A percentile compares a stretch with the other conserved stretches of the same genome.
Evolutionary conservation across 2,797 vertebrate species (phyloP).

Genomic region (Rhinoraja longicauda): DNA sequence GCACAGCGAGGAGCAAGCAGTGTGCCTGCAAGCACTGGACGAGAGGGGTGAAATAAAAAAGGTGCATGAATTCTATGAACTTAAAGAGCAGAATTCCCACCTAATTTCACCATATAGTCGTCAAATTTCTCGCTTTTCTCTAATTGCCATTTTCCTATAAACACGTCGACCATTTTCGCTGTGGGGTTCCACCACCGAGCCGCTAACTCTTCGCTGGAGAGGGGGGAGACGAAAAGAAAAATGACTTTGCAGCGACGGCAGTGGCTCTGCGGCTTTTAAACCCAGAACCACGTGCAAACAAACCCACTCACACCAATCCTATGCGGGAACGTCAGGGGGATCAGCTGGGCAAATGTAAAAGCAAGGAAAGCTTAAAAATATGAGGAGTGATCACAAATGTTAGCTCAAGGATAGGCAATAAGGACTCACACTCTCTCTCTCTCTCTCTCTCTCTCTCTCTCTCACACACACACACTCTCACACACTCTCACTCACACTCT

Average conservation of each 20-base stretch:
- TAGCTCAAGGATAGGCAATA: not conserved
- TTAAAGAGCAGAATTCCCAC: not conserved
- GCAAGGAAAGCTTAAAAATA: not conserved
- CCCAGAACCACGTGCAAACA: constrained; percentile 4
- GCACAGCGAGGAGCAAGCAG: not conserved
- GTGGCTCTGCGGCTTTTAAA: not conserved
- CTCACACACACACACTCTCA: too few species aligned
- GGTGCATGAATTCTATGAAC: too few species aligned
- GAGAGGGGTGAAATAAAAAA: not conserved
- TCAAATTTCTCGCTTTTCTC: not conserved
- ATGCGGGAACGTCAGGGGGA: not conserved
- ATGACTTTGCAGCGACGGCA: not conserved
- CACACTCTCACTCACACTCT: too few species aligned
- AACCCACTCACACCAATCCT: not conserved
- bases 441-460: too few species aligned
- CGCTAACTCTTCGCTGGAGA: not conserved
- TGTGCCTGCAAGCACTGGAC: not conserved
- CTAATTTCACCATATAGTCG: not conserved
- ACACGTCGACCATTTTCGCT: not conserved
- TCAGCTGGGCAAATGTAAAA: not conserved
- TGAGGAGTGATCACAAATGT: not conserved
- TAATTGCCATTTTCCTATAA: not conserved
- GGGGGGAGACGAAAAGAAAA: not conserved
- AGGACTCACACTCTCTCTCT: too few species aligned
- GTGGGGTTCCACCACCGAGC: not conserved